Evolutionary conservation across 2,888 invertebrate genomes (phyloP), one percentile per base, ranked within the genome.

Genomic region (Tanypteryx hageni): DNA sequence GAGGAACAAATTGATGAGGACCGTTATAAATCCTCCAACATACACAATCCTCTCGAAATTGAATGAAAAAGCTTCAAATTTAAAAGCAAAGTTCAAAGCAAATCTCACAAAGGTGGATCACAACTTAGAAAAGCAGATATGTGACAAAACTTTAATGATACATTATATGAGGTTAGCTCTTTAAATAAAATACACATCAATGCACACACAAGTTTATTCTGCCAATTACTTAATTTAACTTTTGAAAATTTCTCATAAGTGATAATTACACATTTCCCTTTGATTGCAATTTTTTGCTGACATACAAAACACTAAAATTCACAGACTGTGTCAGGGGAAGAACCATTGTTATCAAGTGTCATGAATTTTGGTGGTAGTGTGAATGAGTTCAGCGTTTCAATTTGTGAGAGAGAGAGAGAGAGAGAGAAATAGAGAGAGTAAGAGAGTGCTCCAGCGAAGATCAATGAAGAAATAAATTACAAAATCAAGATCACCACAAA

Each of bases 41-140:
- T 68, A 56, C 11, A 89, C 68, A 89, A 89, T 31, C 64, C 14
- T n/a, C 68, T 89, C 64, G 27, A 16, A 89, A 64, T 16, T 64
- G 16, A 89, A 44, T 64, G 64, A 14, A 64, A 64, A 58, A 83
- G 18, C 56, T 83, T 83, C 83, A 83, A 56, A 44, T 76, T 76
- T 76, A 16, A 27, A 83, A 83, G 83, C 56, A 83, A 64, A 89
- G 31, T 64, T 31, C 64, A 89, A n/a, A 89, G 44, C 44, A 64
- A 89, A 56, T 89, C 89, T 89, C 89, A 56, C 31, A 22, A 89
- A 64, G 61, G 89, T 64, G 89, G 89, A 64, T 68, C 16, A 89
- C 16, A 89, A 44, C 11, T 22, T 56, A 68, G 31, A 22, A 68
- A 61, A 31, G 61, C 44, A 64, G 18, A 89, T 89, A 27, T 89